phyloP scores from a whole-genome alignment of 2,888 invertebrate genomes.

The Scaeva pyrastri region DNA sequence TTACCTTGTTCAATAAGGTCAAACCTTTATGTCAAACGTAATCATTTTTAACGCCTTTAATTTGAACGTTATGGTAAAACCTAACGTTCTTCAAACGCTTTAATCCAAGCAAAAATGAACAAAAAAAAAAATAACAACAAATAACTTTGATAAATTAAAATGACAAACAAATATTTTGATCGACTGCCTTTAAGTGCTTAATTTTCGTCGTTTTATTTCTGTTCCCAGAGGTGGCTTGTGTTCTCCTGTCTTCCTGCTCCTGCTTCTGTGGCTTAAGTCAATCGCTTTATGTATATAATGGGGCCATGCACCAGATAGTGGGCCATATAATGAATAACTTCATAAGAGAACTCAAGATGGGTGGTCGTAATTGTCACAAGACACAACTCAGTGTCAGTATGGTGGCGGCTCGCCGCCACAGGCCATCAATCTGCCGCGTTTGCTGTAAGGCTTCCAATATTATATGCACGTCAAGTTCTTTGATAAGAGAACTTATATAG shows the following conservation, averaged over 20 bases:
- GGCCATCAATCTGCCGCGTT: conserved; percentile 47
- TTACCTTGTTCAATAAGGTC: no score
- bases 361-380: conserved; percentile 68
- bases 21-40: no score
- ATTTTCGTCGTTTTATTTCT: conserved; percentile 8
- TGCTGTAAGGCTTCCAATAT: conserved; percentile 42
- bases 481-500: conserved; percentile 60
- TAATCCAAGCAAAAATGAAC: no score
- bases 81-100: no score
- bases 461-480: conserved; percentile 41
- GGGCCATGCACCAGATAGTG: conserved; percentile 36
- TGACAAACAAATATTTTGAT: conserved; percentile 41
- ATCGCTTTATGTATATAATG: conserved; percentile 24
- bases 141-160: conserved; percentile 36
- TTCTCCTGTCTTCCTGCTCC: background rate
- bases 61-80: no score
- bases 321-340: conserved; percentile 43
- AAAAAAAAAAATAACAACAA: background rate
- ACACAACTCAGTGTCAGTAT: background rate
- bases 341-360: conserved; percentile 58
- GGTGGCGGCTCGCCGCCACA: conserved; percentile 12
- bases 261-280: background rate
- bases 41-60: no score
- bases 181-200: conserved; percentile 51
- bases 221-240: no score